Evolutionary conservation across 2,113 vertebrate genomes (phyloP), one percentile per base, ranked within the genome.

Genomic region (Centrocercus urophasianus): DNA sequence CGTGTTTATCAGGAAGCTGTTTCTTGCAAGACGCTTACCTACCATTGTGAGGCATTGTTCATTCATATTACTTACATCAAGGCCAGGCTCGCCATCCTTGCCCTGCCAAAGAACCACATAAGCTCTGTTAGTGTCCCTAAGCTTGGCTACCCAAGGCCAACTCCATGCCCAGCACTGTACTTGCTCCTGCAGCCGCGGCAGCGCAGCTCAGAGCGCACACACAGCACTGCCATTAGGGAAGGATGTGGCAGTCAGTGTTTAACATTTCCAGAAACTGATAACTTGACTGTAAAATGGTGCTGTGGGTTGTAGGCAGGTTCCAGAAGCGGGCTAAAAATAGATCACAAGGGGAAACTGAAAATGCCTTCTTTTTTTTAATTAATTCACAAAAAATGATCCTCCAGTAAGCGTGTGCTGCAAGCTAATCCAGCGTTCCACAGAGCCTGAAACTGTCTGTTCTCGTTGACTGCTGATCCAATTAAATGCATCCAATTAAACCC

Each of bases 41-140:
- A 96, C 94, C 69, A 83, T 40, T 12, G 76, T 34, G 80, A 93
- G 92, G 83, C 88, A 95, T 43, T 94, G 81, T 81, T 82, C 83
- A 85, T 71, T 94, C 6, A 61, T 43, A 72, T 88, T 97, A 99
- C 99, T 99, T 98, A 99, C 99, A 97, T 99, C 99, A 94, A 99
- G 97, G 96, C 99, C 99, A 96, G 99, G 99, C 90, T 99, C 98
- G 93, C 99, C 99, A 93, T 99, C 98, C 92, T 99, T 98, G 92
- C 99, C 99, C 99, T 99, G 98, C 83, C 96, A 98, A 97, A 91
- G 96, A 98, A 98, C 94, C 96, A 98, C 25, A 98, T 67, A 87
- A 93, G 86, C 93, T 96, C 65, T 42, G 67, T 98, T 98, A 98
- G 96, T 16, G 32, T 87, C 84, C 83, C 89, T 94, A 66, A 54